These are phyloP conservation scores for Protosalanx chinensis DNA, from an alignment of 2,797 vertebrate species.

Conservation along the genomic window DNA sequence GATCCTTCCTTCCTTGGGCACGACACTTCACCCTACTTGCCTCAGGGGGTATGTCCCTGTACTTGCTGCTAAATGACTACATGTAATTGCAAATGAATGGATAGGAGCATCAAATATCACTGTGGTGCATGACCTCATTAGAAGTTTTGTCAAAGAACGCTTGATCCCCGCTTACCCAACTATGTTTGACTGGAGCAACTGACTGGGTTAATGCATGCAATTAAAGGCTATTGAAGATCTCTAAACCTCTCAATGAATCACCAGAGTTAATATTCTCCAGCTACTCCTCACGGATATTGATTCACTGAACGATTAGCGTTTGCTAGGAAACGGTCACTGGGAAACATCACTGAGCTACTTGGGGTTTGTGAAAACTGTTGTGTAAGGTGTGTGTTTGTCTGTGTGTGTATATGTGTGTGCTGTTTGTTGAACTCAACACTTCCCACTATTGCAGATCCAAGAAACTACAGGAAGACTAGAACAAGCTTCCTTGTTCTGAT, in stretches of 20 bases:
- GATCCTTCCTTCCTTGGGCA: no score
- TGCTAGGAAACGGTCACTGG: neutral
- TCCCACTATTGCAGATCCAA: neutral
- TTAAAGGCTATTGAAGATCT: conserved; percentile 13
- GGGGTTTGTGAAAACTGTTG: neutral
- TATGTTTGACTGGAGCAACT: conserved; percentile 17
- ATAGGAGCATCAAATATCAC: neutral
- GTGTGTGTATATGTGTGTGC: neutral
- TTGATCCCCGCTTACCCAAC: neutral
- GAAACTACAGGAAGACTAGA: neutral
- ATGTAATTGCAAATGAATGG: no score
- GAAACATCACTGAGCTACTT: neutral
- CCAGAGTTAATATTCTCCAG: conserved; percentile 11
- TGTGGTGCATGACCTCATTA: neutral
- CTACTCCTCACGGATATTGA: neutral
- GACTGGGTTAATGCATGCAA: conserved; percentile 2
- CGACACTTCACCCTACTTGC: no score
- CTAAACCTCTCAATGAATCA: conserved; percentile 27
- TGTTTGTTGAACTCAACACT: neutral
- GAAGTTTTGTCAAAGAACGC: neutral
- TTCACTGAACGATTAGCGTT: neutral
- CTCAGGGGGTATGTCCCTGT: no score
- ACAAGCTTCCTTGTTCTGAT: neutral
- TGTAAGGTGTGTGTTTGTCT: neutral
- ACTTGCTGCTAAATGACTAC: no score